Conservation (phyloP, 2,797 vertebrate species). For the Thunnus albacares region DNA sequence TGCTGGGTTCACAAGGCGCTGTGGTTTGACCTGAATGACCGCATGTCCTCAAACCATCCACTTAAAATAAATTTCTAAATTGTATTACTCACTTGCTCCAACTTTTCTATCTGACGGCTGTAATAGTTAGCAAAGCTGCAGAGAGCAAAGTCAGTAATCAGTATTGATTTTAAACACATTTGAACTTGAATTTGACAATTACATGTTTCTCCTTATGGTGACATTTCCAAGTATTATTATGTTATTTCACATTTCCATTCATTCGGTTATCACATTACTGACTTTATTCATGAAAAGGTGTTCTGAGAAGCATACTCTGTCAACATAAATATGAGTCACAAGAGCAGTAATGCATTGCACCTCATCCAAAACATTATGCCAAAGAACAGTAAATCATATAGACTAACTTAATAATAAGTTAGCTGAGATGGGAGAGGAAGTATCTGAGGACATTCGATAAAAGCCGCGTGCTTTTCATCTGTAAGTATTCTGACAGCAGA, state of each 20-base stretch:
- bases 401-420: slow-evolving; percentile 60
- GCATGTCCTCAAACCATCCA: neutral
- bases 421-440: slow-evolving; percentile 48
- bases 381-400: slow-evolving; percentile 56
- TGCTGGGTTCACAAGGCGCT: neutral
- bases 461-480: slow-evolving; percentile 68
- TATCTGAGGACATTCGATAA: slow-evolving; percentile 55
- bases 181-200: neutral
- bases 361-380: slow-evolving; percentile 34
- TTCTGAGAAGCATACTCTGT: slow-evolving; percentile 7
- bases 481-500: slow-evolving; percentile 38
- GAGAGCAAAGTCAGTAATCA: too few relatives aligned
- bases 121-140: too few relatives aligned
- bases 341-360: slow-evolving; percentile 27
- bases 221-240: slow-evolving; percentile 3
- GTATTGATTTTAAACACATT: neutral
- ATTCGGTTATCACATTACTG: slow-evolving; percentile 10
- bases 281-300: slow-evolving; percentile 17
- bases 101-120: neutral
- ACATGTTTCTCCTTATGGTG: neutral
- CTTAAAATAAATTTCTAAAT: slow-evolving; percentile 1
- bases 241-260: neutral
- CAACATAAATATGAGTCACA: slow-evolving; percentile 53
- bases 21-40: neutral
- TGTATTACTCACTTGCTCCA: neutral